Evolutionary conservation across 1,140 invertebrate genomes (phyloP).

Genomic region (Pseudomyrmex sp.): DNA sequence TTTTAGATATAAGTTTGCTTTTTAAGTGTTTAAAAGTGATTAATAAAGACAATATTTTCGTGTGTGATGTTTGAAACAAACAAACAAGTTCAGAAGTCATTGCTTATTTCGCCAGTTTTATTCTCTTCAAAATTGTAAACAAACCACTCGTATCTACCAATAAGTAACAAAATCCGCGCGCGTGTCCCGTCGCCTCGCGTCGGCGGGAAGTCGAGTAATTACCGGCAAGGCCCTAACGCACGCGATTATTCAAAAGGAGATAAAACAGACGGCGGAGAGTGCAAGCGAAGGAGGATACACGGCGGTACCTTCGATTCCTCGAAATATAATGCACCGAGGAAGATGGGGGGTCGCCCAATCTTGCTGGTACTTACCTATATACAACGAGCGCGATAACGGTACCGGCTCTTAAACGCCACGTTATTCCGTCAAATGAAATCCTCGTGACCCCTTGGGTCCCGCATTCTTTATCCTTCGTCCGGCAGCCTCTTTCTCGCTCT

Average conservation of each 20-base stretch:
- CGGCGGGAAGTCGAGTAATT: constrained; percentile 57
- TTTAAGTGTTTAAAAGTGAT: not conserved
- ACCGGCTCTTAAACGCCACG: constrained; percentile 83
- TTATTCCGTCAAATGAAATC: constrained; percentile 85
- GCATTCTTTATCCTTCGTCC: constrained; percentile 76
- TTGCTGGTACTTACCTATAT: constrained; percentile 72
- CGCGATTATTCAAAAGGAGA: constrained; percentile 43
- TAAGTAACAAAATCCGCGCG: constrained; percentile 48
- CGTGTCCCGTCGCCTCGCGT: constrained; percentile 46
- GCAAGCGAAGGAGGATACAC: constrained; percentile 43
- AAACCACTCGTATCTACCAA: constrained; percentile 39
- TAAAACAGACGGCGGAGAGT: constrained; percentile 43
- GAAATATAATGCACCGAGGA: constrained; percentile 66
- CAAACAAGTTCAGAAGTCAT: too few relatives aligned
- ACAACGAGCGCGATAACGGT: constrained; percentile 81
- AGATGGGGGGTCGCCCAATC: constrained; percentile 73
- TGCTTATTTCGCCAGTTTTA: not conserved
- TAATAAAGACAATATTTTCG: not conserved
- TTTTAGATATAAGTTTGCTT: not conserved
- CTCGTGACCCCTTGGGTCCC: constrained; percentile 76
- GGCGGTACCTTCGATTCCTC: constrained; percentile 67
- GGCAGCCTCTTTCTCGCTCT: constrained; percentile 33
- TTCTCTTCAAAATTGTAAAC: not conserved
- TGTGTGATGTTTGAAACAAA: not conserved
- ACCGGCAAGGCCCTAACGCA: constrained; percentile 33